A percentile compares a stretch with the other conserved stretches of the same genome.
Conservation (phyloP, 2,113 vertebrate species). For the Azemiops feae region DNA sequence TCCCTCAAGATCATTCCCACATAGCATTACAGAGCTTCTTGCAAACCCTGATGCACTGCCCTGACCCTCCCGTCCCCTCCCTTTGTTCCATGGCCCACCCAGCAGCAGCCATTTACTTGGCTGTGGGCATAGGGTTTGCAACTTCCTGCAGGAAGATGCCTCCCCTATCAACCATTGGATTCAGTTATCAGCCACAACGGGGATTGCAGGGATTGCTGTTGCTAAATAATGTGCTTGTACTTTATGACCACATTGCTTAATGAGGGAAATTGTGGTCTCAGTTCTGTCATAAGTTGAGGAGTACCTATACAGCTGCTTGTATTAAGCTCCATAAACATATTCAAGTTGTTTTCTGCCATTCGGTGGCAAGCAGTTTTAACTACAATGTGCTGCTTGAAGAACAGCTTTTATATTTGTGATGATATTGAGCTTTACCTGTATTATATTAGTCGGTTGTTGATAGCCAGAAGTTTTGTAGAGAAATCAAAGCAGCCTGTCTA, state of each 20-base stretch:
- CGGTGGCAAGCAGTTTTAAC: constrained; percentile 44
- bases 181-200: neutral
- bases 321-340: constrained; percentile 29
- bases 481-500: constrained; percentile 25
- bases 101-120: neutral
- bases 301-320: neutral
- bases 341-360: neutral
- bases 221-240: neutral
- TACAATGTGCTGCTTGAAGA: constrained; percentile 31
- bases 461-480: constrained; percentile 20
- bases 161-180: neutral
- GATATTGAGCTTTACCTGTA: constrained; percentile 33
- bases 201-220: neutral
- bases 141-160: neutral
- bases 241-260: neutral
- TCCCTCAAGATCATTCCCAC: neutral
- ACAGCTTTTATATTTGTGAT: neutral
- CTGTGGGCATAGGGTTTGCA: neutral
- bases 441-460: neutral
- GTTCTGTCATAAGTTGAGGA: neutral
- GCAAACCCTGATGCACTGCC: neutral
- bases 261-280: neutral
- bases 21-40: neutral
- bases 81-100: neutral
- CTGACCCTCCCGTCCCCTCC: neutral